Percentiles rank a stretch among this genome's conserved stretches.
phyloP scores from a whole-genome alignment of 64 coral and sea anemone species.

The Actinia equina region DNA sequence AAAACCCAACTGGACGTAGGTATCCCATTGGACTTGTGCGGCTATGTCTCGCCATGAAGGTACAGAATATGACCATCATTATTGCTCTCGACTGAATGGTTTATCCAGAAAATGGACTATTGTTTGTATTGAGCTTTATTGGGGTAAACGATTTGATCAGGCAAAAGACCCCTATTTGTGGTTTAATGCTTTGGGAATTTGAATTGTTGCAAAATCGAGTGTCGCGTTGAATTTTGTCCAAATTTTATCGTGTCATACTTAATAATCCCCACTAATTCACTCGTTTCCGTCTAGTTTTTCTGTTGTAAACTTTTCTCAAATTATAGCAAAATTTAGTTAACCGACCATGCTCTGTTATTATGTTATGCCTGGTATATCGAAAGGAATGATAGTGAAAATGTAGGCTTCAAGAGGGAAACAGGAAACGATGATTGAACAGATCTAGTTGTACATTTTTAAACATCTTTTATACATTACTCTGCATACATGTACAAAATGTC shows the following conservation, averaged over 20 bases:
- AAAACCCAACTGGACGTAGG: not conserved
- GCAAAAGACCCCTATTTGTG: not conserved
- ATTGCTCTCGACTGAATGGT: not conserved
- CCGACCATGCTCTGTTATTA: not conserved
- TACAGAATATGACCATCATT: not conserved
- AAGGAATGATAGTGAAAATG: not conserved
- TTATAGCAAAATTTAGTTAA: not conserved
- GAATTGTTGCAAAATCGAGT: not conserved
- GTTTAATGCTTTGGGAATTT: not conserved
- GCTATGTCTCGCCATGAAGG: slow-evolving; percentile 41
- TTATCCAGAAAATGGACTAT: slow-evolving; percentile 2
- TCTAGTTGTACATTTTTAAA: not conserved
- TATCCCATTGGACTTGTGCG: not conserved
- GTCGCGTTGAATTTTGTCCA: not conserved
- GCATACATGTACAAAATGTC: not conserved
- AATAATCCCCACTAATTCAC: not conserved
- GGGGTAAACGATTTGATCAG: not conserved
- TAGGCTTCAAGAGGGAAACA: not conserved
- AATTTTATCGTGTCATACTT: not conserved
- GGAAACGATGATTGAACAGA: not conserved
- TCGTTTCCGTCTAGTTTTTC: not conserved
- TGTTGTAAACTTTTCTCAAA: not conserved
- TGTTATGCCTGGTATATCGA: not conserved
- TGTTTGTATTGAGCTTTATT: not conserved
- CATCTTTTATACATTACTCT: not conserved